Conservation (phyloP, 2,888 invertebrate species). For the Orthosia gracilis region DNA sequence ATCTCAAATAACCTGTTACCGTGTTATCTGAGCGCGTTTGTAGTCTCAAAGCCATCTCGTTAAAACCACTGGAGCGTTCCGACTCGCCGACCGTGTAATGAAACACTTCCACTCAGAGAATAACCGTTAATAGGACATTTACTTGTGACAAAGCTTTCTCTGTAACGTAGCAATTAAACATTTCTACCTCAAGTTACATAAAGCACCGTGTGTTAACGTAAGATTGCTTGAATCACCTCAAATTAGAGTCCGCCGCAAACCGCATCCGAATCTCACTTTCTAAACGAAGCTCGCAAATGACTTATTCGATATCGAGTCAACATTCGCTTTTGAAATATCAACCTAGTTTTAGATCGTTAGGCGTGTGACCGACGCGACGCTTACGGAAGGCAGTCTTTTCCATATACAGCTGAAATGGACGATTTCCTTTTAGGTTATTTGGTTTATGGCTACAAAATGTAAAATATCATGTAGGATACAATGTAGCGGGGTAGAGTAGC, state of each 20-base stretch:
- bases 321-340: constrained; percentile 75
- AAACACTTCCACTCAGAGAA: constrained; percentile 88
- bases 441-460: constrained; percentile 33
- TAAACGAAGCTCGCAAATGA: constrained; percentile 71
- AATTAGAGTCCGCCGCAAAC: constrained; percentile 68
- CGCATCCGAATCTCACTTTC: constrained; percentile 73
- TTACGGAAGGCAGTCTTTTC: constrained; percentile 65
- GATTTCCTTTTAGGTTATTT: constrained; percentile 50
- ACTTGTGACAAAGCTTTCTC: constrained; percentile 84
- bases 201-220: constrained; percentile 59
- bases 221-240: constrained; percentile 47
- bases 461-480: constrained; percentile 22
- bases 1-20: constrained; percentile 74
- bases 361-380: constrained; percentile 60
- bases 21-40: constrained; percentile 75
- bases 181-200: constrained; percentile 59
- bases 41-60: constrained; percentile 83
- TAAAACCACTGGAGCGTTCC: constrained; percentile 84
- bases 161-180: constrained; percentile 79
- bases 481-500: constrained; percentile 47
- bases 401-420: constrained; percentile 50
- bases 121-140: constrained; percentile 87
- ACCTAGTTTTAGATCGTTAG: constrained; percentile 70
- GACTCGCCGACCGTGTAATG: constrained; percentile 86
- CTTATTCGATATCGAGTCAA: constrained; percentile 62